Conservation (phyloP, 1,140 invertebrate species). For the Drosophila athabasca region DNA sequence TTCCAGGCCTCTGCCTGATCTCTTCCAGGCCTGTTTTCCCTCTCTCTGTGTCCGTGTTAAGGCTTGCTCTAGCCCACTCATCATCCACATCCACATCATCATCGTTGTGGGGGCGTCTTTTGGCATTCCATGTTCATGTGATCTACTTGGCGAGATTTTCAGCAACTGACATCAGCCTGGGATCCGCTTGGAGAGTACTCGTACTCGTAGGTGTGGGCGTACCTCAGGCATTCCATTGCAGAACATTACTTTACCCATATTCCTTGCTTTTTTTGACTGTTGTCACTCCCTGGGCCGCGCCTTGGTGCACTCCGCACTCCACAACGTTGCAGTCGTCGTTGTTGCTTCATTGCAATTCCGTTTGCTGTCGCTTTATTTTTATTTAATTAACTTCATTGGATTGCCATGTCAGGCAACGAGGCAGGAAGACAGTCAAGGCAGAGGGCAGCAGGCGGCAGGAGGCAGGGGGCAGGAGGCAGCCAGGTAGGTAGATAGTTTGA, state of each 20-base stretch:
- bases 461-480: conserved; percentile 16
- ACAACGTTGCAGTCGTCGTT: conserved; percentile 11
- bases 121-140: conserved; percentile 44
- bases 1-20: conserved; percentile 19
- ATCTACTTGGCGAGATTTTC: conserved; percentile 47
- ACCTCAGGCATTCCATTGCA: conserved; percentile 2
- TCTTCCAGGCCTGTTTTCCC: not conserved
- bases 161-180: conserved; percentile 35
- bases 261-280: conserved; percentile 20
- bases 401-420: conserved; percentile 34
- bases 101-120: conserved; percentile 36
- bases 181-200: too few relatives aligned
- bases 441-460: not conserved
- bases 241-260: not conserved
- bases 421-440: not conserved
- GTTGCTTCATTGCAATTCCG: conserved; percentile 56
- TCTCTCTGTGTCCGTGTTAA: not conserved
- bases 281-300: conserved; percentile 44
- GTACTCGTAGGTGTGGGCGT: conserved; percentile 19
- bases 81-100: conserved; percentile 26
- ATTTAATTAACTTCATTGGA: conserved; percentile 78
- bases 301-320: conserved; percentile 20
- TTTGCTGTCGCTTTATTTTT: conserved; percentile 75
- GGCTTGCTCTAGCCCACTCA: conserved; percentile 25
- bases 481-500: conserved; percentile 13